Percentiles rank a stretch among this genome's conserved stretches.
Conservation (phyloP, 2,113 vertebrate species). For the Recurvirostra avosetta region DNA sequence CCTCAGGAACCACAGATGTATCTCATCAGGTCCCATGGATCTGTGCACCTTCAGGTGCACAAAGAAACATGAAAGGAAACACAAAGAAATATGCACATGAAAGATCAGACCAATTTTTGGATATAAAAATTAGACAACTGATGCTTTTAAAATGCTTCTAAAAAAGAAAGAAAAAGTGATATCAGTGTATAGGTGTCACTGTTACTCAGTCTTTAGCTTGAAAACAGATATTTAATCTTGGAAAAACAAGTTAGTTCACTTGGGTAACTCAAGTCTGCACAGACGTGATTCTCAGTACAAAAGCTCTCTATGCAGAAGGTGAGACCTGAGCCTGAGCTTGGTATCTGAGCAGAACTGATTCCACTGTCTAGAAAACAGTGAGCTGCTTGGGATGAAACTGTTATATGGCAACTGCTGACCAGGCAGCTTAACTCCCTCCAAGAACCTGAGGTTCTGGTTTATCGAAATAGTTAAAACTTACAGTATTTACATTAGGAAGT, state of each 20-base stretch:
- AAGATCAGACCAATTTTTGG: not conserved
- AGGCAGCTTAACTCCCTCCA: not conserved
- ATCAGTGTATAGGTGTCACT: not conserved
- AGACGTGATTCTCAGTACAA: rapidly evolving
- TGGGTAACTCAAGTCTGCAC: not conserved
- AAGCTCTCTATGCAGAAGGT: not conserved
- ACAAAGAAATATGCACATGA: not conserved
- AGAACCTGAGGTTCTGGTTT: not conserved
- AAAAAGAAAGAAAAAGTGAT: not conserved
- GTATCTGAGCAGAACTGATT: not conserved
- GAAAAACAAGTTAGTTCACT: not conserved
- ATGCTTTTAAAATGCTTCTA: not conserved
- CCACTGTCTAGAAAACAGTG: not conserved
- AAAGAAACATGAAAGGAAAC: not conserved
- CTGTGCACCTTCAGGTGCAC: not conserved
- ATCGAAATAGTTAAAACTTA: not conserved
- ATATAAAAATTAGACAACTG: not conserved
- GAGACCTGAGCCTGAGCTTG: not conserved
- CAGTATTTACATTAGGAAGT: not conserved
- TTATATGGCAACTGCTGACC: not conserved
- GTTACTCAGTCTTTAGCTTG: not conserved
- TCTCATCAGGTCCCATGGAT: not conserved
- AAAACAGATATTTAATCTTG: not conserved
- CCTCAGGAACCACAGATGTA: not conserved
- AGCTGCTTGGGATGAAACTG: not conserved